These are phyloP conservation scores for Strigamia crassipes DNA, from an alignment of 2,888 invertebrate genomes.

Conservation along the genomic window DNA sequence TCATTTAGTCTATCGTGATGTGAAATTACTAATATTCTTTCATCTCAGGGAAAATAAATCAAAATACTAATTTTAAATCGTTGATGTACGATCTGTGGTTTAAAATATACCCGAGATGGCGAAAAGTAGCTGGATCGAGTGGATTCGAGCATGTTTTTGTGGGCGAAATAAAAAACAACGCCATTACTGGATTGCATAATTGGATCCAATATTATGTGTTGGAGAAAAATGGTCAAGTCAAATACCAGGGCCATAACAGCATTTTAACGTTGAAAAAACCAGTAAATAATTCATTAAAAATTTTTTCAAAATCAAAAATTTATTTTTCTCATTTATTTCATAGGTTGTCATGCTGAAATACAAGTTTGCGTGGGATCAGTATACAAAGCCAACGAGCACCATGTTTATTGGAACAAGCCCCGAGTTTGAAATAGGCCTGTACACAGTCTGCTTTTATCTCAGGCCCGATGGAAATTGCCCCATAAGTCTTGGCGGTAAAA, in stretches of 20 bases:
- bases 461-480: conserved; percentile 76
- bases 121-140: conserved; percentile 57
- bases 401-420: conserved; percentile 86
- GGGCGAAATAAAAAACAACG: conserved; percentile 59
- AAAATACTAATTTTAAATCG: conserved; percentile 52
- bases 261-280: conserved; percentile 1
- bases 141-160: conserved; percentile 62
- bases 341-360: conserved; percentile 17
- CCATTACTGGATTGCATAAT: conserved; percentile 60
- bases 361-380: conserved; percentile 66
- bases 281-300: neutral
- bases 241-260: conserved; percentile 46
- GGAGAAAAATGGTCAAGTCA: conserved; percentile 54
- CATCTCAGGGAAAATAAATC: neutral
- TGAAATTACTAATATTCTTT: too few relatives aligned
- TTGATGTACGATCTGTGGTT: conserved; percentile 59
- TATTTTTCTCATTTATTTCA: neutral
- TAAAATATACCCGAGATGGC: conserved; percentile 57
- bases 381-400: conserved; percentile 76
- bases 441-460: conserved; percentile 81
- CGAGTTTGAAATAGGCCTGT: conserved; percentile 86
- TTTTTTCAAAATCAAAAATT: neutral
- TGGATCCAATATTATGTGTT: conserved; percentile 60
- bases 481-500: conserved; percentile 71
- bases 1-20: too few relatives aligned